phyloP scores from a whole-genome alignment of 2,113 vertebrate species.

The Pimephales promelas region DNA sequence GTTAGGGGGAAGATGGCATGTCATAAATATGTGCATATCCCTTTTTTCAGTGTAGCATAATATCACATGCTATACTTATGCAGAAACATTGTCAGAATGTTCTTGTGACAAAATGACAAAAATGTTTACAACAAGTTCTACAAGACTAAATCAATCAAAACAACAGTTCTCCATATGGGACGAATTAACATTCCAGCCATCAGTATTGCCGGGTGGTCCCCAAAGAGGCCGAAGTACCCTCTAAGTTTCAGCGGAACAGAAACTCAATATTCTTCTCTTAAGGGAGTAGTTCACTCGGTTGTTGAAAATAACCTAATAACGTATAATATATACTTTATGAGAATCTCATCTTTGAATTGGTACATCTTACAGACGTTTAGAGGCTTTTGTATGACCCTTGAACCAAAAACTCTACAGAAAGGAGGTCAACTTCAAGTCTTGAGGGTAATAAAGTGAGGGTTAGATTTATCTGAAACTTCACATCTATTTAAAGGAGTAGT shows the following conservation, averaged over 20 bases:
- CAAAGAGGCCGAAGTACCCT: not conserved
- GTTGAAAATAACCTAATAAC: too few species aligned
- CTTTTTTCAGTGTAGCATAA: not conserved
- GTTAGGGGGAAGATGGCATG: not conserved
- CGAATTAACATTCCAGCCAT: constrained; percentile 10
- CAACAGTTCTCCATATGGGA: constrained; percentile 11
- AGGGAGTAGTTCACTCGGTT: too few species aligned
- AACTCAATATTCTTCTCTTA: not conserved
- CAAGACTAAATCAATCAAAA: not conserved
- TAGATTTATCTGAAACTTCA: too few species aligned
- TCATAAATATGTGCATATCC: not conserved
- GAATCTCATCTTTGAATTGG: too few species aligned
- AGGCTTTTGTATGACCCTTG: too few species aligned
- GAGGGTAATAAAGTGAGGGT: too few species aligned
- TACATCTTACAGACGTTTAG: too few species aligned
- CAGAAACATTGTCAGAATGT: not conserved
- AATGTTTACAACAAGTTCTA: not conserved
- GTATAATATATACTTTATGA: too few species aligned
- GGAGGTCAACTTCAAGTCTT: too few species aligned
- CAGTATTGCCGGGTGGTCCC: not conserved
- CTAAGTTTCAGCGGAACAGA: not conserved
- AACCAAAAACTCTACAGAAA: too few species aligned
- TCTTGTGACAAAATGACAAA: not conserved
- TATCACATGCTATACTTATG: not conserved
- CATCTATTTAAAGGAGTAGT: too few species aligned